phyloP scores from a whole-genome alignment of 2,797 vertebrate genomes.

The Salarias fasciatus region DNA sequence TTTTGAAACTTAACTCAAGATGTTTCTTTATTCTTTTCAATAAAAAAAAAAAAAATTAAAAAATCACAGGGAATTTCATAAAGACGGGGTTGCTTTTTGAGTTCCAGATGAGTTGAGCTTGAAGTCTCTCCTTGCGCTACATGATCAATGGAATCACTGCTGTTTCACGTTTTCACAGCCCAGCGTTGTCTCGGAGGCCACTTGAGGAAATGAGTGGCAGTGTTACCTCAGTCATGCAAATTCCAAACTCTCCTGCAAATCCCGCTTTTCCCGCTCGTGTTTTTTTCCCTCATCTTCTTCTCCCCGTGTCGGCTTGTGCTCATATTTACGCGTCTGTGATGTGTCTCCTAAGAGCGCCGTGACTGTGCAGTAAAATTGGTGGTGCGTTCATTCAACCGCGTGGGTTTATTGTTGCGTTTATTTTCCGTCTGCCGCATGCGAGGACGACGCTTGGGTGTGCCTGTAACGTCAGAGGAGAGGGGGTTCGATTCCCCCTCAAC shows the following conservation, averaged over 20 bases:
- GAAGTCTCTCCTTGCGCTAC: constrained; percentile 14
- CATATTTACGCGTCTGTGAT: constrained; percentile 70
- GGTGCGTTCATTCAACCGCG: constrained; percentile 22
- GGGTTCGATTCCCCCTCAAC: too few species aligned
- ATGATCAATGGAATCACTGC: constrained; percentile 3
- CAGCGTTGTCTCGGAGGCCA: constrained; percentile 36
- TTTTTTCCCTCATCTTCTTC: constrained; percentile 54
- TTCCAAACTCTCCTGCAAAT: constrained; percentile 60
- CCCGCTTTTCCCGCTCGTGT: constrained; percentile 60
- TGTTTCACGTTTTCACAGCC: constrained; percentile 37
- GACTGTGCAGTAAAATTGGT: constrained; percentile 33
- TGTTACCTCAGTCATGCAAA: constrained; percentile 31
- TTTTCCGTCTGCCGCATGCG: constrained; percentile 10
- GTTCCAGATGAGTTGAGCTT: constrained; percentile 10
- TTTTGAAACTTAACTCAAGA: background rate
- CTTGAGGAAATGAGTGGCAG: constrained; percentile 47
- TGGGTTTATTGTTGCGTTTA: constrained; percentile 16
- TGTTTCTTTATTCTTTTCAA: too few species aligned
- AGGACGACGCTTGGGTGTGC: constrained; percentile 14
- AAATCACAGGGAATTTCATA: background rate
- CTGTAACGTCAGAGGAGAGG: too few species aligned
- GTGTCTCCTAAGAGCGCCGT: constrained; percentile 45
- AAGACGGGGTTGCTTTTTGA: constrained; percentile 5
- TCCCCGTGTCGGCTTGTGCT: constrained; percentile 46
- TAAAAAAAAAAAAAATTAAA: too few species aligned